Evolutionary conservation across 2,113 vertebrate genomes (phyloP).

Genomic region (Paramisgurnus dabryanus): DNA sequence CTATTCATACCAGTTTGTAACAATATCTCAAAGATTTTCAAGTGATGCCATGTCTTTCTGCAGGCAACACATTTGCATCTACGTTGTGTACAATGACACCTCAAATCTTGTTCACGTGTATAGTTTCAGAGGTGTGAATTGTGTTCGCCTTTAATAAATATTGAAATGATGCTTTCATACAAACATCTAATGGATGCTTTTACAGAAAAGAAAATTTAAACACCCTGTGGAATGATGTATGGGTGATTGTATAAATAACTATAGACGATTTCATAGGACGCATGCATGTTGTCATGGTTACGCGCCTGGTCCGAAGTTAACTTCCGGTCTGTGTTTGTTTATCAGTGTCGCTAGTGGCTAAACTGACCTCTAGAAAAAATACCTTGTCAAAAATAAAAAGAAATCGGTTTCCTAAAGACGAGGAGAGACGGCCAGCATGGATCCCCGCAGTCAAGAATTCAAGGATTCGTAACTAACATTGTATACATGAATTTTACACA

Average conservation of each 20-base stretch:
- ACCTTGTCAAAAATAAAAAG: too few species aligned
- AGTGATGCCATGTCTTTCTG: constrained; percentile 5
- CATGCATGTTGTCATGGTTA: too few species aligned
- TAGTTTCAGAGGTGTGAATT: constrained; percentile 20
- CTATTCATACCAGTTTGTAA: constrained; percentile 10
- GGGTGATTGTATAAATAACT: not conserved
- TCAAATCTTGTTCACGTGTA: constrained; percentile 13
- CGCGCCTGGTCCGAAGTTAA: too few species aligned
- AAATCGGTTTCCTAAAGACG: too few species aligned
- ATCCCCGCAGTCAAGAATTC: too few species aligned
- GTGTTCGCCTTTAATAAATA: constrained; percentile 2
- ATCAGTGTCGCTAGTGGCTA: too few species aligned
- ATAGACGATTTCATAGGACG: too few species aligned
- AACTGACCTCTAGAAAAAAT: too few species aligned
- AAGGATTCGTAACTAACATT: too few species aligned
- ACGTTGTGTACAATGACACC: not conserved
- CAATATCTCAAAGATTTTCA: not conserved
- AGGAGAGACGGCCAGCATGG: too few species aligned
- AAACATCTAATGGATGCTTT: constrained; percentile 12
- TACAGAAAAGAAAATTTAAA: not conserved
- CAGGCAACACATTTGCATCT: constrained; percentile 9
- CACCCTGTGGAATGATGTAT: not conserved
- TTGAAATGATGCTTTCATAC: not conserved
- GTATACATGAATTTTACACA: too few species aligned
- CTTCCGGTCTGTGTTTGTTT: too few species aligned